These are phyloP conservation scores for Xestia rhomboidea DNA, from an alignment of 2,888 invertebrate genomes.

Conservation along the genomic window DNA sequence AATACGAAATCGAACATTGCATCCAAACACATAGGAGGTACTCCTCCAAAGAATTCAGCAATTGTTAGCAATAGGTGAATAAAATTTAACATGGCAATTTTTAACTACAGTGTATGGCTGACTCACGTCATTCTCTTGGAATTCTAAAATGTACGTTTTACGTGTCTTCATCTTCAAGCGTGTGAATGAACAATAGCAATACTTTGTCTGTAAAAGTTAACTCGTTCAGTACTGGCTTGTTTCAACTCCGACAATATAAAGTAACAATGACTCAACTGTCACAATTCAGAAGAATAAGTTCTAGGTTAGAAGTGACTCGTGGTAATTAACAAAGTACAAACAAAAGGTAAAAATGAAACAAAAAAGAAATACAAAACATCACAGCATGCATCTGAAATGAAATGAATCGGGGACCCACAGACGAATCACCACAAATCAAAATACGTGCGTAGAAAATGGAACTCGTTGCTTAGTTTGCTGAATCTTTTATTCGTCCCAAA, in stretches of 20 bases:
- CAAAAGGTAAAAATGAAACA: background rate
- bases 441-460: constrained; percentile 63
- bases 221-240: constrained; percentile 21
- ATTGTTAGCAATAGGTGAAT: constrained; percentile 55
- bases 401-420: constrained; percentile 31
- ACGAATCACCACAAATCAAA: constrained; percentile 45
- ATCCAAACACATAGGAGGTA: constrained; percentile 25
- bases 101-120: constrained; percentile 48
- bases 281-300: background rate
- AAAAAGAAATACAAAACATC: constrained; percentile 16
- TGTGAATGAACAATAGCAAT: constrained; percentile 64
- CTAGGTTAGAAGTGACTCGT: constrained; percentile 9
- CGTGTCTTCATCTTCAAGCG: constrained; percentile 51
- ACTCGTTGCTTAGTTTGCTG: constrained; percentile 50
- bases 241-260: constrained; percentile 20
- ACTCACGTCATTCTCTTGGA: constrained; percentile 59
- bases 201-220: constrained; percentile 38
- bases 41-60: constrained; percentile 44
- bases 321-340: constrained; percentile 22
- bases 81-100: constrained; percentile 63
- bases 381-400: constrained; percentile 41
- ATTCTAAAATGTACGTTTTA: constrained; percentile 58
- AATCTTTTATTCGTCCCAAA: constrained; percentile 57
- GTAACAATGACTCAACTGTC: constrained; percentile 2
- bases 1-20: constrained; percentile 45